Conservation (phyloP, 2,888 invertebrate genomes). For the Calliphora vomitoria region DNA sequence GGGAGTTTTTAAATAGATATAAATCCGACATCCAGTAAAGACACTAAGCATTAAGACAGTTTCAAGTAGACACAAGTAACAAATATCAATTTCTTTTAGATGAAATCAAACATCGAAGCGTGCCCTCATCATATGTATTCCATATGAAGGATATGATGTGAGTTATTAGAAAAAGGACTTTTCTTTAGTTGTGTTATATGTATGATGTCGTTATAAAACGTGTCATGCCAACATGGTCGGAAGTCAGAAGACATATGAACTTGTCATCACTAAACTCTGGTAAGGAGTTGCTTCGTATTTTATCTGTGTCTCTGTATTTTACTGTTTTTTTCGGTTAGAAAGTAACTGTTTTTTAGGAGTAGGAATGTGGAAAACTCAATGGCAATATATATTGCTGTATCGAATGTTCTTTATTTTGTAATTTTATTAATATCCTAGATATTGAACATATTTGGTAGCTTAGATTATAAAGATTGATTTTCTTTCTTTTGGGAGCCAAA, state of each 20-base stretch:
- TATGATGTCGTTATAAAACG: slow-evolving; percentile 70
- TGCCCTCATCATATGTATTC: neutral
- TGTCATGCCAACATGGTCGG: slow-evolving; percentile 81
- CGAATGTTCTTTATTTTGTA: neutral
- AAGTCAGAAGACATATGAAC: slow-evolving; percentile 79
- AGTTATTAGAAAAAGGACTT: slow-evolving; percentile 73
- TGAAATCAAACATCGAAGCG: neutral
- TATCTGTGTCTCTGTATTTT: neutral
- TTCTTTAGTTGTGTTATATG: slow-evolving; percentile 21
- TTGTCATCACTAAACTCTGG: slow-evolving; percentile 74
- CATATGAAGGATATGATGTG: slow-evolving; percentile 65
- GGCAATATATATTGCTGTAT: neutral
- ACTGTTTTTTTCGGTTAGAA: neutral
- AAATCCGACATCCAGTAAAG: slow-evolving; percentile 66
- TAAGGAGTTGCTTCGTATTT: slow-evolving; percentile 14
- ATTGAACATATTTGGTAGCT: slow-evolving; percentile 17
- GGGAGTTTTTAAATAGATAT: slow-evolving; percentile 62
- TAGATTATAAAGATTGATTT: slow-evolving; percentile 46
- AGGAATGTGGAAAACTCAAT: neutral
- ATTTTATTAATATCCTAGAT: slow-evolving; percentile 58
- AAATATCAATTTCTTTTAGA: slow-evolving; percentile 51
- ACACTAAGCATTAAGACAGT: slow-evolving; percentile 29
- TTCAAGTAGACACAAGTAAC: slow-evolving; percentile 9
- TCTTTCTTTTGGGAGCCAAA: slow-evolving; percentile 7
- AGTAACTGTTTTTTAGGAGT: slow-evolving; percentile 18